A percentile compares a stretch with the other conserved stretches of the same genome.
Conservation (phyloP, 2,797 vertebrate genomes). For the Tragopan temminckii region DNA sequence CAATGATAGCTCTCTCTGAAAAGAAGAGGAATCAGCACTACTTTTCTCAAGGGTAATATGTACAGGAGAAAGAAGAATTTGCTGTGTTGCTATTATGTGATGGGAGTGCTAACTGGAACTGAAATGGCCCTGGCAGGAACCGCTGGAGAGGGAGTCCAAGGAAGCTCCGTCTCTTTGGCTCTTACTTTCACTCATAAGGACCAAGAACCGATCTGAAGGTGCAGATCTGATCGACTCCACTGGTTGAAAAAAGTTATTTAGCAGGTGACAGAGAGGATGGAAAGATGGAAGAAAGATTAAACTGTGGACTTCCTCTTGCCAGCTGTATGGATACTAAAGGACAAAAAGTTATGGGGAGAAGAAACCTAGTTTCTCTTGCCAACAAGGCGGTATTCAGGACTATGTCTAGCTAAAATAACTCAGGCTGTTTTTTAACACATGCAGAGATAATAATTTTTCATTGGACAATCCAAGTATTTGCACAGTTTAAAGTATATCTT, state of each 20-base stretch:
- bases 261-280: not conserved
- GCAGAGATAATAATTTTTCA: not conserved
- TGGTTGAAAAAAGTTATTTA: not conserved
- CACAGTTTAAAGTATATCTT: not conserved
- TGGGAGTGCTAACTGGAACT: not conserved
- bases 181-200: not conserved
- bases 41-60: not conserved
- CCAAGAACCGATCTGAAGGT: not conserved
- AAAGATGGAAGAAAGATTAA: not conserved
- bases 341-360: not conserved
- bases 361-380: not conserved
- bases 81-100: not conserved
- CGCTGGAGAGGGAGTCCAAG: not conserved
- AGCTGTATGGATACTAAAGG: not conserved
- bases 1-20: not conserved
- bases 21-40: constrained; percentile 35
- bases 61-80: constrained; percentile 10
- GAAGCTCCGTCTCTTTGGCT: not conserved
- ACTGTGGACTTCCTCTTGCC: not conserved
- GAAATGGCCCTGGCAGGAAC: not conserved
- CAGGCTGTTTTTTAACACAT: not conserved
- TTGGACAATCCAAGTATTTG: not conserved
- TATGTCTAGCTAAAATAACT: not conserved
- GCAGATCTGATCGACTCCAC: not conserved
- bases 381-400: not conserved